These are phyloP conservation scores for Thera obeliscata DNA, from an alignment of 2,888 invertebrate species.

Conservation along the genomic window DNA sequence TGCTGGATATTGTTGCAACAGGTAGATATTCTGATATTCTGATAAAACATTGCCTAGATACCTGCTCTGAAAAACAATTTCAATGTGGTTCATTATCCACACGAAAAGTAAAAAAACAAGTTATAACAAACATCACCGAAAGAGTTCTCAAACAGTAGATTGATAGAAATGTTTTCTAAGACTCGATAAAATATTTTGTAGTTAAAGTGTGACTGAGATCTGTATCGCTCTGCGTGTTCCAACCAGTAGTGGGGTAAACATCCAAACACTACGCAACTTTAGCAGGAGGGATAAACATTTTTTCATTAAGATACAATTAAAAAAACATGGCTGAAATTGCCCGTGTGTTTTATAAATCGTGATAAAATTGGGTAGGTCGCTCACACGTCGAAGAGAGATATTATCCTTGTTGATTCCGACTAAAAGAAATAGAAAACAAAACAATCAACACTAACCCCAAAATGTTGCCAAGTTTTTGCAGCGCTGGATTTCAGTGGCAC, in stretches of 20 bases:
- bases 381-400: too few relatives aligned
- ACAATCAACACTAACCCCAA: slow-evolving; percentile 23
- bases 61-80: too few relatives aligned
- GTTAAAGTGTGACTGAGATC: slow-evolving; percentile 52
- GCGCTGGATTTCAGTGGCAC: too few relatives aligned
- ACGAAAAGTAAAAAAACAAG: too few relatives aligned
- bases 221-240: slow-evolving; percentile 58
- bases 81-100: too few relatives aligned
- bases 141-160: slow-evolving; percentile 18
- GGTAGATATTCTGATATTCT: too few relatives aligned
- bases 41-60: too few relatives aligned
- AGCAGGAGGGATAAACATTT: slow-evolving; percentile 53
- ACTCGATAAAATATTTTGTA: slow-evolving; percentile 49
- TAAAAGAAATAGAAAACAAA: background rate
- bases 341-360: background rate
- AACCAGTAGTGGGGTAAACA: slow-evolving; percentile 62
- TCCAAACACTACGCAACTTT: slow-evolving; percentile 59
- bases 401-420: background rate
- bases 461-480: slow-evolving; percentile 66
- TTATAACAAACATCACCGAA: slow-evolving; percentile 9
- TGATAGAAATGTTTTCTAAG: slow-evolving; percentile 33
- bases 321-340: background rate
- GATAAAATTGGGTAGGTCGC: too few relatives aligned
- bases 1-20: too few relatives aligned
- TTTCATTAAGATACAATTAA: background rate